Conservation (phyloP, 2,888 invertebrate genomes). For the Stramonita haemastoma region DNA sequence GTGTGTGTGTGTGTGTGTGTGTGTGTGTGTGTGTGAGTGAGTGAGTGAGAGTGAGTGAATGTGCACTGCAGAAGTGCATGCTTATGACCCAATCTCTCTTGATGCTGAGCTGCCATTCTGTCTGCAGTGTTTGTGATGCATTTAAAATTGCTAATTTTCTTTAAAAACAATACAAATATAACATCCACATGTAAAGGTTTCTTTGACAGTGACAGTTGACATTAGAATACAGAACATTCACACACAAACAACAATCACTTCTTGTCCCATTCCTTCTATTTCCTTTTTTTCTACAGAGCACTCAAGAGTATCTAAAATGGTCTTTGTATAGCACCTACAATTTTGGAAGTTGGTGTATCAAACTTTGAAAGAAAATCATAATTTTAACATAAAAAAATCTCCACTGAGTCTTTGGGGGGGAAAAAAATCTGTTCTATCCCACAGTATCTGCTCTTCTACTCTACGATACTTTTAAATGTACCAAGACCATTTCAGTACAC, state of each 20-base stretch:
- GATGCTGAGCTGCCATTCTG: background rate
- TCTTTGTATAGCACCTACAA: background rate
- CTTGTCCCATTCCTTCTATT: background rate
- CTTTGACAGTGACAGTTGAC: background rate
- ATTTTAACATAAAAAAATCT: background rate
- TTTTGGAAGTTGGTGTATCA: too few species aligned
- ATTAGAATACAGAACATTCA: background rate
- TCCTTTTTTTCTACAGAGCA: background rate
- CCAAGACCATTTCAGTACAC: slow-evolving; percentile 20
- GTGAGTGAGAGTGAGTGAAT: too few species aligned
- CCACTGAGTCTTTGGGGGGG: too few species aligned
- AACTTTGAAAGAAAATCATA: too few species aligned
- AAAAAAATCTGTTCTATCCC: background rate
- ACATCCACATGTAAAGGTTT: background rate
- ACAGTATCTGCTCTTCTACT: background rate
- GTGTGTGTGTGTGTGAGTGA: too few species aligned
- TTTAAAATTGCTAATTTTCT: too few species aligned
- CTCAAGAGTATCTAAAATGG: background rate
- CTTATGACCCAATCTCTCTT: background rate
- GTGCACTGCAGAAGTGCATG: too few species aligned
- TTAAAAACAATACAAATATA: too few species aligned
- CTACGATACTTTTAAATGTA: background rate
- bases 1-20: too few species aligned
- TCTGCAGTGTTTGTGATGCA: background rate
- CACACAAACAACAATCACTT: background rate